Evolutionary conservation across 2,113 vertebrate species (phyloP), one percentile per base, ranked within the genome.

Genomic region (Hassar affinis): DNA sequence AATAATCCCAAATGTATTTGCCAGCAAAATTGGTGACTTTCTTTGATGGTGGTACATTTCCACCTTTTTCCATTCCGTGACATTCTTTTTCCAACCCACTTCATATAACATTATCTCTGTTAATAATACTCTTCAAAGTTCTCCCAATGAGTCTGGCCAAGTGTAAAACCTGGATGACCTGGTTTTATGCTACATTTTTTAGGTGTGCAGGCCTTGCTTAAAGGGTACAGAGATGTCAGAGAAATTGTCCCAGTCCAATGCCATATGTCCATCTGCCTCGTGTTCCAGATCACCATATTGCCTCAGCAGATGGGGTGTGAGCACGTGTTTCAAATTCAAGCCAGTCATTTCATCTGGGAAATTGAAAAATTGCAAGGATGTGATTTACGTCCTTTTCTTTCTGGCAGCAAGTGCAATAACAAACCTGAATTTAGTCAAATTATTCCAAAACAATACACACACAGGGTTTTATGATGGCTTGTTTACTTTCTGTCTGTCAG

Each of bases 221-320:
- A 69, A 69, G 20, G 38, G n/a, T 42, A 25, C 38, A 71, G 11
- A 47, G 17, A 71, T 47, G 42, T 71, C 71, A 51, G 45, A 74
- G 12, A 49, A 27, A 74, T 51, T 0, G 14, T 49, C 14, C 14
- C 5, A 74, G 7, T 79, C 3, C 27, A 62, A 33, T 79, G 78
- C 59, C 59, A 79, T 51, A 33, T 79, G 78, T 42, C 68, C 35
- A 9, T 72, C 38, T 30, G 80, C 35, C 22, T 71, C 17, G 6
- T 27, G 33, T 57, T 81, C 66, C 66, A 57, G 35, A 59, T 59
- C 52, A 81, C 68, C 68, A 81, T 59, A 81, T 59, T 81, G 38
- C 35, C 33, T 72, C 22, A 57, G 9, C 80, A 81, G 66, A 81
- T 72, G 68, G 52, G 20, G 38, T 57, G 72, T n/a, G 14, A 72